Base-by-base conservation (phyloP, 2,113 vertebrate genomes). In the Pungitius pungitius region DNA sequence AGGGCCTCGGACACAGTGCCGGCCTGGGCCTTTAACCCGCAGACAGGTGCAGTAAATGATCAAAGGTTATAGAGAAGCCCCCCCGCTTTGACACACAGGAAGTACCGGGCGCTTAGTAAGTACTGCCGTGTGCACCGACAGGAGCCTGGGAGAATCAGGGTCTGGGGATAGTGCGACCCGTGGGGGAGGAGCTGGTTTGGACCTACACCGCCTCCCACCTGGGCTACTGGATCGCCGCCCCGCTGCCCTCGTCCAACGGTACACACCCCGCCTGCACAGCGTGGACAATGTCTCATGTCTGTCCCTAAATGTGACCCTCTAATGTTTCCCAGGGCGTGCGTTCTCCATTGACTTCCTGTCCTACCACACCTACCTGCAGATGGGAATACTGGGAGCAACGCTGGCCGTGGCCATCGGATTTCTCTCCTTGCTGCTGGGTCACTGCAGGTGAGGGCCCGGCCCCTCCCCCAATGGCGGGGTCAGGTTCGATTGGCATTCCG, bases 161-260 rank as follows among this genome's bases (percentile, higher is more conserved):
- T 51, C 77, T 93, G 15, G 97, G 97, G 42, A 91, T 92, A 17
- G 94, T 98, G 4, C 95, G 93, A 77, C 86, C 83, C 10, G 75
- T 90, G 1, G 93, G 92, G 6, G 83, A 86, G 10, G 94, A 93
- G 3, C 90, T 96, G 69, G 89, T 96, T 0, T 99, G 97, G 97
- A 95, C 92, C 0, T 98, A 96, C 4, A 93, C 94, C 0, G 97
- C 96, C 18, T 95, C 96, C 37, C 95, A 96, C 61, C 83, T 99
- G 58, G 97, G 97, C 14, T 95, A 95, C 88, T 99, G 97, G 97
- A 94, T 98, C 35, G 97, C 96, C 42, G 96, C 97, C 65, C 94
- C 95, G 1, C 82, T 95, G 75, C 95, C 95, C 70, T 93, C 94
- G 45, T 79, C 91, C 0, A 93, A 89, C 88, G 95, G 96, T 99